Conservation (phyloP, 1,140 invertebrate genomes). For the Mactra quadrangularis region DNA sequence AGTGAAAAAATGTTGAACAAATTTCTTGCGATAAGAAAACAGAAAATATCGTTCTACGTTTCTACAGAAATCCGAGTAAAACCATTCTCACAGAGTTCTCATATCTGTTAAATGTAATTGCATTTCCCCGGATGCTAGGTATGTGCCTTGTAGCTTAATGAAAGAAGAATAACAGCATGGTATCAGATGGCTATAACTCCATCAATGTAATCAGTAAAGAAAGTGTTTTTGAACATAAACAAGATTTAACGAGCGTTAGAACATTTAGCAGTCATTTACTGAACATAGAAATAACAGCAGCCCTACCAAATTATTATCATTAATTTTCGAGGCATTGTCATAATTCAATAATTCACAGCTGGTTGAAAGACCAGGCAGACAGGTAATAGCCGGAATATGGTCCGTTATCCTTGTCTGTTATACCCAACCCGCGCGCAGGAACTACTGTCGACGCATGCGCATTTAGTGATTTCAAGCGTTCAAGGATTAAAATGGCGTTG, state of each 20-base stretch:
- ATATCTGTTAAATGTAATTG: too few relatives aligned
- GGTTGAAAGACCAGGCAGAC: not conserved
- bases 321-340: not conserved
- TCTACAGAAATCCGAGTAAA: too few relatives aligned
- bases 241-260: conserved; percentile 35
- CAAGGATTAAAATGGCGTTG: too few relatives aligned
- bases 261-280: conserved; percentile 37
- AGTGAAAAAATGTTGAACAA: not conserved
- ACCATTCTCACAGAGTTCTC: too few relatives aligned
- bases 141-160: too few relatives aligned
- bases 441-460: too few relatives aligned
- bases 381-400: not conserved
- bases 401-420: not conserved
- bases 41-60: not conserved
- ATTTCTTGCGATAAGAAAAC: not conserved
- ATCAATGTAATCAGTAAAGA: conserved; percentile 16
- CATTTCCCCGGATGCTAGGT: too few relatives aligned
- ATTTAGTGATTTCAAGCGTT: too few relatives aligned
- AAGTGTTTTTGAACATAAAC: conserved; percentile 40
- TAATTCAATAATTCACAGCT: conserved; percentile 33
- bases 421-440: too few relatives aligned
- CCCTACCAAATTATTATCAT: conserved; percentile 20
- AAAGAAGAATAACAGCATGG: too few relatives aligned
- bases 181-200: conserved; percentile 22
- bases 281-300: conserved; percentile 3